Conservation (phyloP, 2,797 vertebrate genomes). For the Sphenodon punctatus region DNA sequence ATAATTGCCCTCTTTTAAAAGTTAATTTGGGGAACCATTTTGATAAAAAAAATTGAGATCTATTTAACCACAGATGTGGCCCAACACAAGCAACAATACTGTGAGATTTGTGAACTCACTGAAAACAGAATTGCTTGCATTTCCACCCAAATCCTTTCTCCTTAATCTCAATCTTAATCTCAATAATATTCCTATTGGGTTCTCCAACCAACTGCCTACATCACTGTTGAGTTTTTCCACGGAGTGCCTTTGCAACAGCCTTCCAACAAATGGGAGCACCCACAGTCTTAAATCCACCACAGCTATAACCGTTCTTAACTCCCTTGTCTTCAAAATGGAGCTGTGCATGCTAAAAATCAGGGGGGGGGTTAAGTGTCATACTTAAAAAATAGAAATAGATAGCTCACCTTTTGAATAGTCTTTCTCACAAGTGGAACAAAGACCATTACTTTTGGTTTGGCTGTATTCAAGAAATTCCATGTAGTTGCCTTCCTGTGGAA, state of each 20-base stretch:
- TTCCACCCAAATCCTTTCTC: no score
- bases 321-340: background rate
- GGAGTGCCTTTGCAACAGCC: constrained; percentile 1
- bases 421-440: background rate
- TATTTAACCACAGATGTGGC: no score
- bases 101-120: background rate
- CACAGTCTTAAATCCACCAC: constrained; percentile 9
- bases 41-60: no score
- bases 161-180: no score
- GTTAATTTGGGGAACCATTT: no score
- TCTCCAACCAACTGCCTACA: constrained; percentile 50
- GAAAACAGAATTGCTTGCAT: background rate
- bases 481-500: constrained; percentile 76
- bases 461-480: constrained; percentile 25
- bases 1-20: no score
- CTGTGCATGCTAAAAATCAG: no score
- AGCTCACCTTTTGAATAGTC: background rate
- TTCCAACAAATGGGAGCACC: background rate
- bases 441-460: background rate
- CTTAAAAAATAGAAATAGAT: background rate
- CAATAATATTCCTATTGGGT: no score
- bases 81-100: no score
- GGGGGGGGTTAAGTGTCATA: background rate
- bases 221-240: background rate
- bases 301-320: background rate